Base-by-base conservation (phyloP, 2,113 vertebrate genomes). In the Rhinolophus sinicus region DNA sequence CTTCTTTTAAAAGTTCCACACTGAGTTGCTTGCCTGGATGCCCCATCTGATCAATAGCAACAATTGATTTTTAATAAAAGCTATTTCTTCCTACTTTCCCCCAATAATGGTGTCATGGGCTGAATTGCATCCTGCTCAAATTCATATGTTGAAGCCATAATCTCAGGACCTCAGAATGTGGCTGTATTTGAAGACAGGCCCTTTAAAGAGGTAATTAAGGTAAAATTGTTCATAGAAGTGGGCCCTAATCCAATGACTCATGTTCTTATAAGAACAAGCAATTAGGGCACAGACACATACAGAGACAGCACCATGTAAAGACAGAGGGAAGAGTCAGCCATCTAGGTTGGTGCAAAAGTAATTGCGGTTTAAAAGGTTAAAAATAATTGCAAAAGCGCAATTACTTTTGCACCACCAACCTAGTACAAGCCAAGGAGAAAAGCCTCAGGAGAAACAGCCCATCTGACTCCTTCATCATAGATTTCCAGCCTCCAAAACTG, bases 31-130 rank as follows among this genome's bases (percentile, higher is more conserved):
- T 93, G 33, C 30, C 81, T 88, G 19, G 33, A 30, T 62, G 16
- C 8, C 67, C 44, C 7, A 21, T 44, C 12, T 67, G 62, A 94
- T 52, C 82, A 40, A 73, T 3, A 92, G 44, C 7, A 87, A 73
- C n/a, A 73, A 88, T 78, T 73, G 60, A 90, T 86, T 97, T 94
- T 94, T 75, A 47, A 90, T 54, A 84, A 40, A 88, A 64, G 18
- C 24, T 4, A 76, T 76, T 95, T 90, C 28, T 26, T 86, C 62
- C 15, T 38, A 6, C 19, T 72, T 90, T 26, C 6, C 13, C 28
- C n/a, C 33, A 69, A 30, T 56, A 47, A 40, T 50, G 18, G 0
- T 78, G 7, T 44, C n/a, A 50, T 21, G 15, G 22, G 26, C 11
- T 84, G n/a, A 88, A 69, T n/a, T 84, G 5, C 64, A 28, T 54